Evolutionary conservation across 2,888 invertebrate genomes (phyloP).

Genomic region (Crioceris asparagi): DNA sequence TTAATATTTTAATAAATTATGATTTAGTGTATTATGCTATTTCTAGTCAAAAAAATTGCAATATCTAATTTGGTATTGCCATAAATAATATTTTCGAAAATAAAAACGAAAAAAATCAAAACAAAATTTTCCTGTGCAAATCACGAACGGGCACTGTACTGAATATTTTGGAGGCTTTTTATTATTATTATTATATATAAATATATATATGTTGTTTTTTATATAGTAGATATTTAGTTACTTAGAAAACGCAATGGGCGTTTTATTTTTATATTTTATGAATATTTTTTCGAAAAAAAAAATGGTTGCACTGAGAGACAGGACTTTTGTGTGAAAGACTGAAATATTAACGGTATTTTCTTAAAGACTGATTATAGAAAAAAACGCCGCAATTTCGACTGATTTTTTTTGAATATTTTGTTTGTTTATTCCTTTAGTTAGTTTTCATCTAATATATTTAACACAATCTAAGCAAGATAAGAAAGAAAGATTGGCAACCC

Average conservation of each 20-base stretch:
- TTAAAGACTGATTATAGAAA: slow-evolving; percentile 33
- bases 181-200: slow-evolving; percentile 14
- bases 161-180: slow-evolving; percentile 19
- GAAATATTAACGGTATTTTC: slow-evolving; percentile 32
- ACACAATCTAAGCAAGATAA: no score
- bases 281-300: slow-evolving; percentile 21
- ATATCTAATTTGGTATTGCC: no score
- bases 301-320: slow-evolving; percentile 31
- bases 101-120: no score
- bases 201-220: slow-evolving; percentile 14
- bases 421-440: slow-evolving; percentile 17
- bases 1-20: slow-evolving; percentile 5
- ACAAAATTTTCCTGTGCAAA: no score
- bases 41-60: no score
- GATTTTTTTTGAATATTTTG: slow-evolving; percentile 38
- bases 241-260: slow-evolving; percentile 10
- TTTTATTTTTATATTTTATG: slow-evolving; percentile 22
- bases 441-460: no score
- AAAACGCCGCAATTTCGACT: slow-evolving; percentile 7
- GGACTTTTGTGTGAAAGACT: slow-evolving; percentile 31
- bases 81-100: no score
- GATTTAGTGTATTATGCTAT: slow-evolving; percentile 4
- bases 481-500: slow-evolving; percentile 38
- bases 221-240: no score
- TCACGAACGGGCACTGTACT: no score